A percentile compares a stretch with the other conserved stretches of the same genome.
Evolutionary conservation across 2,888 invertebrate species (phyloP).

Genomic region (Boloria euphrosyne): DNA sequence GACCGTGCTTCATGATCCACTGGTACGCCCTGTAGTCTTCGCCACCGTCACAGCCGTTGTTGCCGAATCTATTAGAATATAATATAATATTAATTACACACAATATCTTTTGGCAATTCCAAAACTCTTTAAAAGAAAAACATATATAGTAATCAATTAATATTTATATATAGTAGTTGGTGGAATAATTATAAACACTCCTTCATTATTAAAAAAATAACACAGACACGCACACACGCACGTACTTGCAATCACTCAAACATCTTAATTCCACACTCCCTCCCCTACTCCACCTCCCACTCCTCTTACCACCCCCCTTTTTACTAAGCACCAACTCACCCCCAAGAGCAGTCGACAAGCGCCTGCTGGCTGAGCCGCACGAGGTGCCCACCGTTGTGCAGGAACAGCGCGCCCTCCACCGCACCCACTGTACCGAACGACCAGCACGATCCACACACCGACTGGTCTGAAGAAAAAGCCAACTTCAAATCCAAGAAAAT

Average conservation of each 20-base stretch:
- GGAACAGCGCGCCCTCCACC: conserved; percentile 94
- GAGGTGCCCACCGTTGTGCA: conserved; percentile 90
- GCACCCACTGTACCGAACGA: conserved; percentile 97
- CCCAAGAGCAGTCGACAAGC: conserved; percentile 97
- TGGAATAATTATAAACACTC: no score
- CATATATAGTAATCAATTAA: no score
- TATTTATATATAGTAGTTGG: no score
- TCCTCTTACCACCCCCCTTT: no score
- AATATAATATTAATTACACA: not conserved
- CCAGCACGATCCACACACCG: conserved; percentile 98
- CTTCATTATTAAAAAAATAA: no score
- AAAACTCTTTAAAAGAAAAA: no score
- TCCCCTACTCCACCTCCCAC: no score
- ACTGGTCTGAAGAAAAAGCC: conserved; percentile 87
- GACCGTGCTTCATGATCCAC: conserved; percentile 93
- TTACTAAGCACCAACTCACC: conserved; percentile 61
- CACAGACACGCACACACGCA: no score
- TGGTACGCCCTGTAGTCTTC: conserved; percentile 96
- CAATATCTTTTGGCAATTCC: no score
- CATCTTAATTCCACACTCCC: no score
- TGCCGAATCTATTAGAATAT: conserved; percentile 84
- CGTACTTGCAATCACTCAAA: no score
- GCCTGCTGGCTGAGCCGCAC: conserved; percentile 95
- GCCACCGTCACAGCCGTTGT: conserved; percentile 99
- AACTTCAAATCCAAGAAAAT: no score